Evolutionary conservation across 1,140 invertebrate genomes (phyloP).

Genomic region (Vanessa atalanta): DNA sequence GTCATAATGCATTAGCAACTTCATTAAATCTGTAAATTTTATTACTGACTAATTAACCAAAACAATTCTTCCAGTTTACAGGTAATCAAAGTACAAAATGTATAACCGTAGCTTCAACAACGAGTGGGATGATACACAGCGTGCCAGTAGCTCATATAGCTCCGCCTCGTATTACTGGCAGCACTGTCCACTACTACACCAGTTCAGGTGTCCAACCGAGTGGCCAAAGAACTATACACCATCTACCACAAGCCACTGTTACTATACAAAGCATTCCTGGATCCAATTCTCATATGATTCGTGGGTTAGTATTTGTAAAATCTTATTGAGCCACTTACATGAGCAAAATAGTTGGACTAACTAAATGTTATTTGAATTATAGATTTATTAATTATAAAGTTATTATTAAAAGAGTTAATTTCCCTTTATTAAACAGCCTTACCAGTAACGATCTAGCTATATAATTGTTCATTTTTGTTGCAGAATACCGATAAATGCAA

Average conservation of each 20-base stretch:
- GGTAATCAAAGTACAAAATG: slow-evolving; percentile 64
- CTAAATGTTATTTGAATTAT: too few relatives aligned
- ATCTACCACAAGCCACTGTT: slow-evolving; percentile 64
- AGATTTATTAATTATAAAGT: too few relatives aligned
- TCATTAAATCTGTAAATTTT: too few relatives aligned
- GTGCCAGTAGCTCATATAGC: slow-evolving; percentile 70
- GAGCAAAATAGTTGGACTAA: too few relatives aligned
- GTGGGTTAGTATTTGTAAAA: slow-evolving; percentile 51
- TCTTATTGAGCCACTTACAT: too few relatives aligned
- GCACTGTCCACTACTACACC: slow-evolving; percentile 70
- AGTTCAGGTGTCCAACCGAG: slow-evolving; percentile 42
- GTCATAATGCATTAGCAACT: neutral
- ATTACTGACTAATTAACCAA: neutral
- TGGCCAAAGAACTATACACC: slow-evolving; percentile 52
- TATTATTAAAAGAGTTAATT: neutral
- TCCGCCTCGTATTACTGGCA: slow-evolving; percentile 60
- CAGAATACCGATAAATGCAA: slow-evolving; percentile 75
- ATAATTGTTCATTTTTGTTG: slow-evolving; percentile 32
- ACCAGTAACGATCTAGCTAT: neutral
- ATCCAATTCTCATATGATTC: slow-evolving; percentile 68
- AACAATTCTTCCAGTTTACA: slow-evolving; percentile 50
- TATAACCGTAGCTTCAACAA: slow-evolving; percentile 73
- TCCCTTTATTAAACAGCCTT: neutral
- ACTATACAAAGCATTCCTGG: slow-evolving; percentile 70
- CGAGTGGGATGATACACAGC: slow-evolving; percentile 71